Evolutionary conservation across 2,888 invertebrate species (phyloP).

Genomic region (Acleris cristana): DNA sequence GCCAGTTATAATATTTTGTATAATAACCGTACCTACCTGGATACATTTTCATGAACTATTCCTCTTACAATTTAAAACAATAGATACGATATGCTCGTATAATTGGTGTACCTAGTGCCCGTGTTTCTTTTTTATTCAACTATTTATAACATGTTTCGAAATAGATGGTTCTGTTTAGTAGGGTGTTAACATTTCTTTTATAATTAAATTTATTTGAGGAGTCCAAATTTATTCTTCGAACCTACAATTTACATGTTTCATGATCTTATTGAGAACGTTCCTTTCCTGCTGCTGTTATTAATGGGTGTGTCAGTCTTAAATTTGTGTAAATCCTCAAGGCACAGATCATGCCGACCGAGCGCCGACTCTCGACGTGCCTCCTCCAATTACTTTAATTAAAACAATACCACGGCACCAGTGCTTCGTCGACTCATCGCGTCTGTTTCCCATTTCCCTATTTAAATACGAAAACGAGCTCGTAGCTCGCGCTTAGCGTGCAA

Average conservation of each 20-base stretch:
- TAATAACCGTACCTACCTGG: no score
- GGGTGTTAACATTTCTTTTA: no score
- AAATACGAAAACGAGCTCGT: conserved; percentile 82
- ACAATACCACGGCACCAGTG: conserved; percentile 80
- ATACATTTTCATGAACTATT: no score
- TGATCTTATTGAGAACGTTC: conserved; percentile 57
- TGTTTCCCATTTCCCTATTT: conserved; percentile 83
- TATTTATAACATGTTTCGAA: no score
- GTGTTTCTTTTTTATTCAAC: no score
- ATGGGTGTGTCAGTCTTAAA: conserved; percentile 78
- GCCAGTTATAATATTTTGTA: no score
- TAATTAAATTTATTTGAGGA: no score
- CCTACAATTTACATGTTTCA: conserved; percentile 35
- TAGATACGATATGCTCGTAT: no score
- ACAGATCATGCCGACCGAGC: conserved; percentile 79
- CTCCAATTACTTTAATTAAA: conserved; percentile 84
- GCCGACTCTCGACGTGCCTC: conserved; percentile 78
- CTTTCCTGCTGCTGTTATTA: conserved; percentile 58
- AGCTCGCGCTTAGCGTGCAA: conserved; percentile 75
- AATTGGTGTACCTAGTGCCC: no score
- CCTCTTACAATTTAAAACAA: no score
- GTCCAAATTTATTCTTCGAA: no score
- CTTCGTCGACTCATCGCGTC: conserved; percentile 80
- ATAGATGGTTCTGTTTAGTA: no score
- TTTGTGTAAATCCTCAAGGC: conserved; percentile 83